Evolutionary conservation across 2,797 vertebrate genomes (phyloP).

Genomic region (Anas georgica): DNA sequence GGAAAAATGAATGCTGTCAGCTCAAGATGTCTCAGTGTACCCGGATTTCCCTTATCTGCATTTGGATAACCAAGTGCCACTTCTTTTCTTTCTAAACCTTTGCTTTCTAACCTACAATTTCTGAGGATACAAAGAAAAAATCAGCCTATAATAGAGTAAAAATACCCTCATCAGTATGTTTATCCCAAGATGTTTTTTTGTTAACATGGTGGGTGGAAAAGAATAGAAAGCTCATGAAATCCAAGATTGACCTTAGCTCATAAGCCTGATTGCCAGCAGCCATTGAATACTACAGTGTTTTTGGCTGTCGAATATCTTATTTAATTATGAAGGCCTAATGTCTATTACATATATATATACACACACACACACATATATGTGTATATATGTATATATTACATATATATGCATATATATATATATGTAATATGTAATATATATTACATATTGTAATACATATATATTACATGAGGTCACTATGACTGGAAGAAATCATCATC

Average conservation of each 20-base stretch:
- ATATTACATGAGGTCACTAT: no score
- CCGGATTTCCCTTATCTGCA: background rate
- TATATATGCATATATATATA: no score
- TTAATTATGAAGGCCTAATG: background rate
- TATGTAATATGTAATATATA: no score
- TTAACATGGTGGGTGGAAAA: background rate
- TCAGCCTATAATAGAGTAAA: background rate
- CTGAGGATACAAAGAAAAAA: background rate
- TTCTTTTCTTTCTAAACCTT: background rate
- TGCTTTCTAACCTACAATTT: background rate
- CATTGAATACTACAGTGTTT: background rate
- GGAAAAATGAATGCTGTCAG: accelerated
- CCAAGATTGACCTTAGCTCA: background rate
- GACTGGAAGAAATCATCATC: no score
- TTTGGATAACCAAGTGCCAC: background rate
- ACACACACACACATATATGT: background rate
- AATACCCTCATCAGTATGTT: background rate
- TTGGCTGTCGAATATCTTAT: background rate
- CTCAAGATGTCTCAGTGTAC: background rate
- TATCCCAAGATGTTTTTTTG: background rate
- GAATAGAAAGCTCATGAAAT: background rate
- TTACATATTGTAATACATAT: no score
- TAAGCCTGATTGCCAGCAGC: background rate
- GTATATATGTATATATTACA: background rate
- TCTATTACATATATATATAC: background rate